Conservation (phyloP, 2,888 invertebrate species). For the Herminia tarsipennalis region DNA sequence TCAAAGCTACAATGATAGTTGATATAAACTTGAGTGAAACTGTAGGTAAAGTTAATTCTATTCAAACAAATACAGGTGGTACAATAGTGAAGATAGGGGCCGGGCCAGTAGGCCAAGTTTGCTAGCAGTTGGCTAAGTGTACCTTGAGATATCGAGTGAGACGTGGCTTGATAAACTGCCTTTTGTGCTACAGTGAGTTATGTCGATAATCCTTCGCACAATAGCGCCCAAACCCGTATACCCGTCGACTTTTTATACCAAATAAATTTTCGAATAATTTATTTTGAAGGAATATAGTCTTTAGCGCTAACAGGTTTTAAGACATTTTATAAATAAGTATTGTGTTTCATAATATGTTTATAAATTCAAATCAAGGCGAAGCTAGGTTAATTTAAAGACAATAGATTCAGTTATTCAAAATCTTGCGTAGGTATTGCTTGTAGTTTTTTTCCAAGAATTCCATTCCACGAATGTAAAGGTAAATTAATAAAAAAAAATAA, state of each 20-base stretch:
- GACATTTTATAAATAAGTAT: no score
- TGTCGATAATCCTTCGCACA: slow-evolving; percentile 66
- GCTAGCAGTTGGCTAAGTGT: slow-evolving; percentile 50
- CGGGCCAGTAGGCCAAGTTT: slow-evolving; percentile 52
- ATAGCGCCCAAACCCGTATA: slow-evolving; percentile 55
- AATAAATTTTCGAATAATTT: slow-evolving; percentile 50
- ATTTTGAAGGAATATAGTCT: slow-evolving; percentile 10
- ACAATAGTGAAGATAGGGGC: slow-evolving; percentile 41
- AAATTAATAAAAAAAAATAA: no score
- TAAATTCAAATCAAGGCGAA: no score
- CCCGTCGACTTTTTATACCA: slow-evolving; percentile 52
- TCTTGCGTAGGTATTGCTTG: no score
- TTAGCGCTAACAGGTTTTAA: no score
- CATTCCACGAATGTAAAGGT: no score
- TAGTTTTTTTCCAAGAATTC: no score
- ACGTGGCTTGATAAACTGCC: slow-evolving; percentile 73
- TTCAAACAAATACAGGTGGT: slow-evolving; percentile 32
- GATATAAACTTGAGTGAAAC: slow-evolving; percentile 25
- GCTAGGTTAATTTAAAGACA: no score
- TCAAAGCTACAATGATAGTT: slow-evolving; percentile 22
- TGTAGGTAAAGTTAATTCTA: slow-evolving; percentile 31
- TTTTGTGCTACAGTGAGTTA: slow-evolving; percentile 70
- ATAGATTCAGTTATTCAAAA: no score
- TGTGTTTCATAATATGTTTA: no score
- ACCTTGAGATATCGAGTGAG: slow-evolving; percentile 66